phyloP scores from a whole-genome alignment of 2,888 invertebrate species.

The Eucera pruinosa region DNA sequence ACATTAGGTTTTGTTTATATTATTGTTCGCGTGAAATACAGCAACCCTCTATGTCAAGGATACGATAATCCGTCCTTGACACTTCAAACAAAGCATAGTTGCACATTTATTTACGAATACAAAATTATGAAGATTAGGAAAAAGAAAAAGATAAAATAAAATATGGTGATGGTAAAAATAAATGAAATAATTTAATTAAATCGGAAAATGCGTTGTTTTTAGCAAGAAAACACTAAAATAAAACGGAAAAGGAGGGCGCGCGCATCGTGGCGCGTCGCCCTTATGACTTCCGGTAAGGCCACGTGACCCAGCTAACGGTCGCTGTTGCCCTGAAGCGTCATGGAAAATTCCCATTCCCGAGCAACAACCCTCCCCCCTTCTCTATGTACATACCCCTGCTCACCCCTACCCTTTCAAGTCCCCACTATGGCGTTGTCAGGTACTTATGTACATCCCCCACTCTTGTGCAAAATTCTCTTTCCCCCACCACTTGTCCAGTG shows the following conservation, averaged over 20 bases:
- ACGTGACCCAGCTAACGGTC: slow-evolving; percentile 73
- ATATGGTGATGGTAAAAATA: background rate
- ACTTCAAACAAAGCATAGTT: slow-evolving; percentile 1
- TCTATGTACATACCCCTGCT: slow-evolving; percentile 63
- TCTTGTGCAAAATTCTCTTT: slow-evolving; percentile 64
- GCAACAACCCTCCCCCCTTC: slow-evolving; percentile 60
- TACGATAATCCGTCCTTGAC: slow-evolving; percentile 30
- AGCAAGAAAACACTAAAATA: slow-evolving; percentile 1
- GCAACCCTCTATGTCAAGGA: background rate
- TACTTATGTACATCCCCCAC: slow-evolving; percentile 76
- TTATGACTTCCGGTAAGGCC: slow-evolving; percentile 64
- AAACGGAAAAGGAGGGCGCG: slow-evolving; percentile 65
- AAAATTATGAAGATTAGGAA: too few relatives aligned
- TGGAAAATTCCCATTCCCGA: slow-evolving; percentile 82
- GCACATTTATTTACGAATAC: slow-evolving; percentile 1
- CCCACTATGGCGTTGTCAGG: slow-evolving; percentile 59
- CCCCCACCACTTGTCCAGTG: slow-evolving; percentile 73
- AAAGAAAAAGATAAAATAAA: background rate
- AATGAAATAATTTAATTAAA: background rate
- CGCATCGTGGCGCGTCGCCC: slow-evolving; percentile 59
- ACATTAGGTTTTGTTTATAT: background rate
- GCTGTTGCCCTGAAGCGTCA: slow-evolving; percentile 70
- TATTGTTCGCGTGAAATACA: background rate
- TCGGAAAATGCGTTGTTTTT: background rate
- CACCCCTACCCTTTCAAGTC: slow-evolving; percentile 35